Conservation (phyloP, 1,140 invertebrate species). For the Pseudomyrmex gracilis region DNA sequence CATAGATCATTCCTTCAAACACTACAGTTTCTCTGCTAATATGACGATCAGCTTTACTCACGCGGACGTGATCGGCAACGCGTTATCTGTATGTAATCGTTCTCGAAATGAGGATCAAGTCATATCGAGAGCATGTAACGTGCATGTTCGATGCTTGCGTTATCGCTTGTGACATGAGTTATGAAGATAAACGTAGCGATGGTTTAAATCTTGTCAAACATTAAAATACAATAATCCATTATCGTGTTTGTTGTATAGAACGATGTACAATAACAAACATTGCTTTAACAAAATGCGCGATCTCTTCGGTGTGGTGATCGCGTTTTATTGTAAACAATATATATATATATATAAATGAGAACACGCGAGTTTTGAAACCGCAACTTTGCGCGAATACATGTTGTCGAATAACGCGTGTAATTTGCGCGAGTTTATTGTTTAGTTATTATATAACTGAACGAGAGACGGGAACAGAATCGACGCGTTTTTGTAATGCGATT, state of each 20-base stretch:
- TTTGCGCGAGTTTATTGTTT: neutral
- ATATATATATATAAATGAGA: no score
- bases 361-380: neutral
- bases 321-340: neutral
- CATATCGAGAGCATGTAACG: neutral
- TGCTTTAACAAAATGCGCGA: neutral
- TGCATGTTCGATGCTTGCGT: constrained; percentile 7
- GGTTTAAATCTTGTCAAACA: neutral
- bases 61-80: neutral
- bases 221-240: constrained; percentile 14
- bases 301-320: neutral
- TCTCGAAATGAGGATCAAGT: constrained; percentile 29
- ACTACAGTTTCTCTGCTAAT: constrained; percentile 36
- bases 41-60: constrained; percentile 28
- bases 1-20: constrained; percentile 47
- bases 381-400: neutral
- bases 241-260: neutral
- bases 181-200: neutral
- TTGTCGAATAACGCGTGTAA: neutral
- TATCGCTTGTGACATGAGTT: constrained; percentile 14
- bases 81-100: neutral
- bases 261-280: neutral
- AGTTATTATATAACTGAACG: neutral
- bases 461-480: neutral
- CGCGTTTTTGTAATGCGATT: constrained; percentile 24